A percentile compares a stretch with the other conserved stretches of the same genome.
Evolutionary conservation across 1,140 invertebrate genomes (phyloP).

Genomic region (Pogonognathellus flavescens): DNA sequence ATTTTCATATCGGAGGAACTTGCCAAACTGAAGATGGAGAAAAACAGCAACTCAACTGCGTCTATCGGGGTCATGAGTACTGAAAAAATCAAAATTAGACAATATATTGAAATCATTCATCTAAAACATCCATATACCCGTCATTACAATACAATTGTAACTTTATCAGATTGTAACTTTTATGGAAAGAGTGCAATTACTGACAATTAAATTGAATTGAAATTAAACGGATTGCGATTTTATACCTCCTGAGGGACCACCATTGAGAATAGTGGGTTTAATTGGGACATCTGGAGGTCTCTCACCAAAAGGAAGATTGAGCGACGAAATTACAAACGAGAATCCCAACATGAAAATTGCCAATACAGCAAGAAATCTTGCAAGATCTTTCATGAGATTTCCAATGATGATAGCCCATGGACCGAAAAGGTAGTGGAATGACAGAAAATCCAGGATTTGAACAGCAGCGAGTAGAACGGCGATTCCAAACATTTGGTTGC

Average conservation of each 20-base stretch:
- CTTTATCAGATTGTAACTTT: too few species aligned
- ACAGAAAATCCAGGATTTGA: too few species aligned
- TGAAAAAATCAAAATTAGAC: slow-evolving; percentile 72
- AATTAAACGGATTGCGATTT: slow-evolving; percentile 66
- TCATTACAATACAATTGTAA: too few species aligned
- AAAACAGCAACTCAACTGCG: slow-evolving; percentile 97
- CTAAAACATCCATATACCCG: too few species aligned
- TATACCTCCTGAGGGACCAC: slow-evolving; percentile 79
- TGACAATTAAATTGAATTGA: too few species aligned
- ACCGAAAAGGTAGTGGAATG: too few species aligned
- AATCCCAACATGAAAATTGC: slow-evolving; percentile 97
- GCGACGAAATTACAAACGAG: too few species aligned
- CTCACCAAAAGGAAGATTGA: slow-evolving; percentile 88
- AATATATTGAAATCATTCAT: too few species aligned
- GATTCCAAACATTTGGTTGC: slow-evolving; percentile 96
- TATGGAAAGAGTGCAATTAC: too few species aligned
- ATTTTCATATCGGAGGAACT: slow-evolving; percentile 85
- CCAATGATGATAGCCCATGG: too few species aligned
- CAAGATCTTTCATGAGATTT: too few species aligned
- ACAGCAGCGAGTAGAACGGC: slow-evolving; percentile 96
- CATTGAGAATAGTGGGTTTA: slow-evolving; percentile 63
- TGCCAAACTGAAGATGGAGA: slow-evolving; percentile 96
- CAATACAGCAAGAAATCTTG: slow-evolving; percentile 96
- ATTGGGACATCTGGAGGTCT: slow-evolving; percentile 62
- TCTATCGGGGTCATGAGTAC: slow-evolving; percentile 87